Percentiles rank a stretch among this genome's conserved stretches.
phyloP scores from a whole-genome alignment of 2,113 vertebrate genomes.

The Hiodon alosoides region DNA sequence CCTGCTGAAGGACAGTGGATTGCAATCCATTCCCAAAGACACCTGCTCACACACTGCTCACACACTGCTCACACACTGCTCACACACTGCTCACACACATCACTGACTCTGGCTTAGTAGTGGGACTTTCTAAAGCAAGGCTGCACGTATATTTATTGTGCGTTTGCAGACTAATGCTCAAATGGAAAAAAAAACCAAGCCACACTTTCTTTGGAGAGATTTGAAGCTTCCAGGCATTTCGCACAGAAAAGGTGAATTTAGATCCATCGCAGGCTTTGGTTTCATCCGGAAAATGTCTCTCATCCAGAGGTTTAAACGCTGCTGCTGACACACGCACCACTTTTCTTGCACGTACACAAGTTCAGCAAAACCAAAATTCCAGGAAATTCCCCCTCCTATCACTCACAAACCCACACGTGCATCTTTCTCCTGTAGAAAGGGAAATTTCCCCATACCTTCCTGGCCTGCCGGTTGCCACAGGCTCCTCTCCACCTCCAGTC shows the following conservation, averaged over 20 bases:
- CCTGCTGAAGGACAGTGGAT: no score
- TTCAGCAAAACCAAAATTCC: neutral
- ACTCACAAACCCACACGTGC: neutral
- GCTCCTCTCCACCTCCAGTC: constrained; percentile 19
- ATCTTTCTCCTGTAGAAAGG: neutral
- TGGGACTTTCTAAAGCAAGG: neutral
- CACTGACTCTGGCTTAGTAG: neutral
- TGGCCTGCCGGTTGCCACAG: constrained; percentile 43
- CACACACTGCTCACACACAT: no score
- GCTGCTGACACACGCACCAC: neutral
- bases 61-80: no score
- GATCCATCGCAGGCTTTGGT: no score
- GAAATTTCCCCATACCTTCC: constrained; percentile 51
- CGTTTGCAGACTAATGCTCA: neutral
- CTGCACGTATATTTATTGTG: neutral
- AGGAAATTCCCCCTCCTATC: neutral
- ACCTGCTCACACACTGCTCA: no score
- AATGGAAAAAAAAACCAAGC: constrained; percentile 40
- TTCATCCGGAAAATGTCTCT: no score
- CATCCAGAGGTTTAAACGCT: no score
- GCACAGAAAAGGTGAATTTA: no score
- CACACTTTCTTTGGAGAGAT: constrained; percentile 38
- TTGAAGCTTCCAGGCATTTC: neutral
- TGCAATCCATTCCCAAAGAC: no score
- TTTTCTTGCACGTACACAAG: neutral